A percentile compares a stretch with the other conserved stretches of the same genome.
phyloP scores from a whole-genome alignment of 2,113 vertebrate species.

The Eptatretus burgeri region DNA sequence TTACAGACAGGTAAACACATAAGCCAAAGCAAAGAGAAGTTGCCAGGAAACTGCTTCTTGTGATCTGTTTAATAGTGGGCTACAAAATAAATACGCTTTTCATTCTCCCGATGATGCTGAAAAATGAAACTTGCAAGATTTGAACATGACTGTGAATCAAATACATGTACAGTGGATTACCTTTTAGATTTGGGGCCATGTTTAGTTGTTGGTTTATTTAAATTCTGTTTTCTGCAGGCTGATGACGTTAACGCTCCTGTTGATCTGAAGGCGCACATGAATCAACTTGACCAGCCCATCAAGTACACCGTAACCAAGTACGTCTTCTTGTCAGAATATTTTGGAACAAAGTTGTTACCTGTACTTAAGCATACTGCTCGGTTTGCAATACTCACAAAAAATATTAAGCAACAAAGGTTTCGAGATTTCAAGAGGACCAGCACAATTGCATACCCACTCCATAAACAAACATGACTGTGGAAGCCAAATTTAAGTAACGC shows the following conservation, averaged over 20 bases:
- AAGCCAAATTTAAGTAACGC: no score
- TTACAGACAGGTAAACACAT: no score
- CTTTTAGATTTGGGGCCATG: neutral
- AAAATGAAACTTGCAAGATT: neutral
- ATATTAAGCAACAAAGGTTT: no score
- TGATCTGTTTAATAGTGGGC: neutral
- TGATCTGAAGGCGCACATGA: constrained; percentile 38
- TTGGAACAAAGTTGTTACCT: no score
- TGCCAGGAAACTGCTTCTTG: neutral
- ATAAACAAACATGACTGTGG: no score
- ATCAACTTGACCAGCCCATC: constrained; percentile 49
- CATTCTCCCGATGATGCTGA: neutral
- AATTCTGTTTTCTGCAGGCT: constrained; percentile 18
- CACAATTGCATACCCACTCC: no score
- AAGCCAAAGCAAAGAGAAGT: no score
- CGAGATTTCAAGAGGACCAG: no score
- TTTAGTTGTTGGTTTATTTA: neutral
- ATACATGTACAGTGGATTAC: neutral
- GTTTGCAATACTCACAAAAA: no score
- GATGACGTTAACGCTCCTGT: constrained; percentile 42
- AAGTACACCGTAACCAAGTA: constrained; percentile 64
- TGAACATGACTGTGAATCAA: neutral
- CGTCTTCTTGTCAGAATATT: constrained; percentile 9
- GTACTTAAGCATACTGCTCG: no score
- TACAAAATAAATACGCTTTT: neutral